Evolutionary conservation across 2,113 vertebrate species (phyloP).

Genomic region (Zapornia atra): DNA sequence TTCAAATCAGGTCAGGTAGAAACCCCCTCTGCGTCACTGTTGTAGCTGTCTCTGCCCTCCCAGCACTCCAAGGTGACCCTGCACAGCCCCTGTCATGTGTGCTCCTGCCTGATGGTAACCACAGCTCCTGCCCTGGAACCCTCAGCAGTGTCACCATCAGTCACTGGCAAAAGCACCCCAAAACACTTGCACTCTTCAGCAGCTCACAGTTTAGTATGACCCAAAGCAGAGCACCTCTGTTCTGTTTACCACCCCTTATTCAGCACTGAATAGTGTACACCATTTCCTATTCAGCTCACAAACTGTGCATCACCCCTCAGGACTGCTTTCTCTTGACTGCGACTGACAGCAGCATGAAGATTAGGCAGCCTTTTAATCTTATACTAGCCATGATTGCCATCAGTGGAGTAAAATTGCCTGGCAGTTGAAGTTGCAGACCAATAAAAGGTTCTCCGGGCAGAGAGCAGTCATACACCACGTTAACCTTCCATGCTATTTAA

Average conservation of each 20-base stretch:
- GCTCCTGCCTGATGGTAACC: accelerated
- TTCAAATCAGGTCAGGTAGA: background rate
- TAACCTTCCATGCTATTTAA: background rate
- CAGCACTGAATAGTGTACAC: background rate
- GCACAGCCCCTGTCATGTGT: background rate
- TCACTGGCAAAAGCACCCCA: background rate
- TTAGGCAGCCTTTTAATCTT: conserved; percentile 54
- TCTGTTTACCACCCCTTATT: background rate
- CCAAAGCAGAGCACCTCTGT: background rate
- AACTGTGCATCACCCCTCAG: background rate
- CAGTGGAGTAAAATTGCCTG: conserved; percentile 12
- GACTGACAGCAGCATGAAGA: background rate
- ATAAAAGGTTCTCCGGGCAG: background rate
- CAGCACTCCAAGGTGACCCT: accelerated
- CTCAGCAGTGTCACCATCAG: background rate
- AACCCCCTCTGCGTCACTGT: accelerated
- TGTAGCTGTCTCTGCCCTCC: background rate
- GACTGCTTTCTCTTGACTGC: background rate
- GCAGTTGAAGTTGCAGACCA: background rate
- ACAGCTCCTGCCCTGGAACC: background rate
- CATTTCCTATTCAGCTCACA: background rate
- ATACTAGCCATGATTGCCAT: conserved; percentile 31
- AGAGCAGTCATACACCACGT: background rate
- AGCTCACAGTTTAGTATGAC: background rate
- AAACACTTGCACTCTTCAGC: background rate